These are phyloP conservation scores for Caenorhabditis auriculariae DNA, from an alignment of 2,888 invertebrate genomes.

Conservation along the genomic window DNA sequence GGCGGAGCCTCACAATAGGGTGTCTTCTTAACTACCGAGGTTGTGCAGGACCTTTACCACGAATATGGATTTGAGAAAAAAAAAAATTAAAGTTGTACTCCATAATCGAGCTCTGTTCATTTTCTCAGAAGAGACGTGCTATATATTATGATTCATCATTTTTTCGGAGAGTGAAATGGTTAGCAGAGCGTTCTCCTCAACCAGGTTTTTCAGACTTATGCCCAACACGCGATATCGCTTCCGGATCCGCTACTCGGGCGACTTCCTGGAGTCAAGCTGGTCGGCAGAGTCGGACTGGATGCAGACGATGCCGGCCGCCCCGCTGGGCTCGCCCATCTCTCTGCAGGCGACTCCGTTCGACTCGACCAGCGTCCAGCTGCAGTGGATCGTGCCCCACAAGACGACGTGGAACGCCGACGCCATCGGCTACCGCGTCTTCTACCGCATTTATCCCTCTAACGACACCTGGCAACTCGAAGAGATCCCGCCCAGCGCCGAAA, in stretches of 20 bases:
- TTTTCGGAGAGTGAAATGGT: background rate
- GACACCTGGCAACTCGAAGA: slow-evolving; percentile 51
- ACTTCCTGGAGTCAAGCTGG: slow-evolving; percentile 88
- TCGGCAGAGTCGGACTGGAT: slow-evolving; percentile 85
- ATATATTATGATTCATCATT: background rate
- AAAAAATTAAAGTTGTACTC: background rate
- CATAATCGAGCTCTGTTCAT: background rate
- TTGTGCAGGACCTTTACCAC: no score
- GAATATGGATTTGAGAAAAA: no score
- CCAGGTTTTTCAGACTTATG: slow-evolving; percentile 68
- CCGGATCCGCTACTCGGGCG: slow-evolving; percentile 90
- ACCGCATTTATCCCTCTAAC: slow-evolving; percentile 64
- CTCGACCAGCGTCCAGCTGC: slow-evolving; percentile 87
- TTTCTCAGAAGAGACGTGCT: slow-evolving; percentile 16
- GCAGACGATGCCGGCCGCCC: slow-evolving; percentile 85
- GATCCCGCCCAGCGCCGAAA: slow-evolving; percentile 21
- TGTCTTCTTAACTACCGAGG: no score
- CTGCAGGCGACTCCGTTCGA: slow-evolving; percentile 89
- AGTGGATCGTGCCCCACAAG: slow-evolving; percentile 72
- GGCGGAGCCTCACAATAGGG: no score
- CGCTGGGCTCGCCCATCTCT: slow-evolving; percentile 76
- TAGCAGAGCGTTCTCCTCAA: background rate
- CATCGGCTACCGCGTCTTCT: slow-evolving; percentile 85
- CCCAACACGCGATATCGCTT: slow-evolving; percentile 79
- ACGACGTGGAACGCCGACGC: slow-evolving; percentile 67